These are phyloP conservation scores for Sarcophaga subvicina DNA, from an alignment of 2,888 invertebrate genomes.

Conservation along the genomic window DNA sequence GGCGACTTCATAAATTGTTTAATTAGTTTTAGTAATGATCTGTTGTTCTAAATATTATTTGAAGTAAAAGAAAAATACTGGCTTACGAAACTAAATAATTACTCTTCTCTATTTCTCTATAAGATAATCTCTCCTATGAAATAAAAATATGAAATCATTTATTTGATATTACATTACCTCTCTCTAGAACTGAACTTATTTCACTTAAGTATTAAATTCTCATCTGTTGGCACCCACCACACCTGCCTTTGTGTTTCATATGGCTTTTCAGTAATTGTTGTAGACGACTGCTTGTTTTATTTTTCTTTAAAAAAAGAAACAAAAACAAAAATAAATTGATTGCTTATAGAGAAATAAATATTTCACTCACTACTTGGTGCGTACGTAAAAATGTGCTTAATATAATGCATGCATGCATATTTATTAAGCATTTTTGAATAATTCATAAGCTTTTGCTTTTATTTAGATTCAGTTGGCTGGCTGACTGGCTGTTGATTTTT, in stretches of 20 bases:
- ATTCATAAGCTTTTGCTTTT: constrained; percentile 54
- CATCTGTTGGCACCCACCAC: background rate
- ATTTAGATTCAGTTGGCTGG: constrained; percentile 14
- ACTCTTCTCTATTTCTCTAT: too few species aligned
- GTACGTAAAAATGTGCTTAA: background rate
- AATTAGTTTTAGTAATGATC: too few species aligned
- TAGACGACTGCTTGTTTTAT: background rate
- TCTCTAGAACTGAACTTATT: too few species aligned
- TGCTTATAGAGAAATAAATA: constrained; percentile 5
- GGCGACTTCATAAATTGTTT: too few species aligned
- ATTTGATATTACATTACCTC: too few species aligned
- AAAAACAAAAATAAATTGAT: background rate
- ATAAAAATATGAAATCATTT: too few species aligned
- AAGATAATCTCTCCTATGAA: too few species aligned
- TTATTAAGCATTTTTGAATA: constrained; percentile 43
- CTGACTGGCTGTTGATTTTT: constrained; percentile 48
- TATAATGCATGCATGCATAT: background rate
- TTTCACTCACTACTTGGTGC: constrained; percentile 16
- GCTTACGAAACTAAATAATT: too few species aligned
- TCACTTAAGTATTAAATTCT: too few species aligned
- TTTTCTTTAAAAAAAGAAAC: too few species aligned
- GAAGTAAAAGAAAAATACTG: too few species aligned
- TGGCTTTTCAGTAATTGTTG: background rate
- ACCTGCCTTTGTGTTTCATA: background rate
- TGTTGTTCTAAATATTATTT: too few species aligned